Base-by-base conservation (phyloP, 2,888 invertebrate genomes). In the Eristalis tenax region DNA sequence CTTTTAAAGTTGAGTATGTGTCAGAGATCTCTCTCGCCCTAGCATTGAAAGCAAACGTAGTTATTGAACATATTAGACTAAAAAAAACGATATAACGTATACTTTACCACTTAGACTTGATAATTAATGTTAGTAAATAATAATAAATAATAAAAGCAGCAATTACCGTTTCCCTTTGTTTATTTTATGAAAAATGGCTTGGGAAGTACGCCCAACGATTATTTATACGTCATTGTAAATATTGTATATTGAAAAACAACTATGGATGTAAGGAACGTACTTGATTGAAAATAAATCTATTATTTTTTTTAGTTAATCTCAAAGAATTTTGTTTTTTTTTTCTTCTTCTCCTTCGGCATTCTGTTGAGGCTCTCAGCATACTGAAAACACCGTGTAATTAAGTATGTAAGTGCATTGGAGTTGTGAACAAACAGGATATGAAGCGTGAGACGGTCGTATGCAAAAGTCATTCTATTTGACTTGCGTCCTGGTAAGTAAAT, bases 251-350 rank as follows among this genome's bases (percentile, higher is more conserved):
- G 28, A 77, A 64, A 73, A 71, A 35, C 71, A 83, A 71, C 66
- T 38, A 64, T 76, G 43, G 73, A 73, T 80, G 76, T 78, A 75
- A 80, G 50, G 73, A 71, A 73, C 23, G 50, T 50, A 59, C 13
- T 26, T 59, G 23, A 85, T 59, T 50, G 63, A 83, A 70, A 79
- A 87, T 79, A 87, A 87, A 87, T 80, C 80, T 83, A 87, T 83
- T 83, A 68, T 65, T 83, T 87, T 87, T 78, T 87, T 87, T 87
- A 87, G 87, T 87, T 87, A 87, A 87, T 76, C 76, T 35, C 76
- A 76, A 75, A 64, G 28, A 18, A 10, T 13, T 13, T 43, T 56
- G 18, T 83, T 76, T 83, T 66, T 40, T 56, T 83, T 50, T 13
- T 10, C 6, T 57, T 57, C 57, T 23, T 57, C 23, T 57, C 2